Base-by-base conservation (phyloP, 2,888 invertebrate species). In the Mythimna pallens region DNA sequence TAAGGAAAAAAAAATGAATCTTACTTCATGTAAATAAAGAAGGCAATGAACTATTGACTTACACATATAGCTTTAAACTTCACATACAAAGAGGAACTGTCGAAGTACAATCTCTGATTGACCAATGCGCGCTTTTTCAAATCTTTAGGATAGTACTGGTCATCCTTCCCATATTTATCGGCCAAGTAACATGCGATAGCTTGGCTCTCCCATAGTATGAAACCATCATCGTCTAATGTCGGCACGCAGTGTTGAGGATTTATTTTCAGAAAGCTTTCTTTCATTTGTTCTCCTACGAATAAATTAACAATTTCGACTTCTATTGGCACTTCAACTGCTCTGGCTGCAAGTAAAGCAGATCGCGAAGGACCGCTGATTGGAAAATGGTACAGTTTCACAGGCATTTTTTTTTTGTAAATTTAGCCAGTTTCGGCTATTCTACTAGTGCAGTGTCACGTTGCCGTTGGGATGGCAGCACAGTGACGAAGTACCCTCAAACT, bases 161-260 rank as follows among this genome's bases (percentile, higher is more conserved):
- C 97, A 84, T 97, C 96, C 88, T 97, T 97, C 0, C 96, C 97
- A 89, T 97, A 97, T 77, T 97, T 96, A 78, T 96, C 96, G 0
- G 96, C 97, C 79, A 98, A 93, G 89, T 98, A 98, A 63, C 96
- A 92, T 6, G 97, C 96, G 76, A 97, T 97, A 12, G 97, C 97
- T 54, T 97, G 96, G 84, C 97, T 97, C 89, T 98, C 98, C 97
- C 97, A 97, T 64, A 98, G 80, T 20, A 96, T 90, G 87, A 97
- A 97, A 17, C 97, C 97, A 73, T 97, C 96, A 89, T 98, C 98
- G 36, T 97, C 97, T 71, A 98, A 92, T 12, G 98, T 97, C 12
- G 98, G 98, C 7, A 98, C 93, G 73, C 97, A 97, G 89, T 97
- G 97, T 87, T 97, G 97, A 8, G 97, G 97, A 90, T 97, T 97